Base-by-base conservation (phyloP, 2,888 invertebrate species). In the Anaspis maculata region DNA sequence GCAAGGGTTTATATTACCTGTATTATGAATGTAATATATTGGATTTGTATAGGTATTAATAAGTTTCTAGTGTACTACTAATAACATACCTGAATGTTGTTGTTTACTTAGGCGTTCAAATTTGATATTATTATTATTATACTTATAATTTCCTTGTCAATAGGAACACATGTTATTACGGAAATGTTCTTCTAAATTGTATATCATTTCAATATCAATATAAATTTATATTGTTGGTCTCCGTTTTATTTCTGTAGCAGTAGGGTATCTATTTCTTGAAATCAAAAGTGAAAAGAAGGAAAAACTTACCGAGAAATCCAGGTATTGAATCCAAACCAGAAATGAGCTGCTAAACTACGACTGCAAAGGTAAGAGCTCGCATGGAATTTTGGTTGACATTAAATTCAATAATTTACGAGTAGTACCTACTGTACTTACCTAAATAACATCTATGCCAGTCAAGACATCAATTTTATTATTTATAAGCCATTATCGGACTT, bases 141-240 rank as follows among this genome's bases (percentile, higher is more conserved):
- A 27, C 32, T n/a, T n/a, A n/a, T n/a, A n/a, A n/a, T n/a, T n/a
- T n/a, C n/a, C n/a, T n/a, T n/a, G n/a, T n/a, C n/a, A n/a, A 35
- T 39, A 32, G 32, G 30, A 23, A 32, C 34, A n/a, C n/a, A 30
- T 25, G 12, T 19, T 27, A 7, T 33, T 23, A 10, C 10, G 5
- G 10, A 27, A 11, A 34, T 30, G 26, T 39, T 41, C 39, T 37
- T 39, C 6, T 43, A 42, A 44, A 51, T 39, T 48, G 46, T 45
- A 50, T 51, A 52, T 52, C 47, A 48, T 48, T 50, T 49, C 46
- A 50, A 45, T 48, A 50, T 31, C 39, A 41, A 51, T 47, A 47
- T 42, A 47, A 45, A 42, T 48, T 42, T 48, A 48, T 45, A 46
- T 48, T 46, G 49, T 47, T 48, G 40, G 9, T 19, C 9, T 9